Conservation (phyloP, 2,888 invertebrate genomes). For the Spisula subtruncata region DNA sequence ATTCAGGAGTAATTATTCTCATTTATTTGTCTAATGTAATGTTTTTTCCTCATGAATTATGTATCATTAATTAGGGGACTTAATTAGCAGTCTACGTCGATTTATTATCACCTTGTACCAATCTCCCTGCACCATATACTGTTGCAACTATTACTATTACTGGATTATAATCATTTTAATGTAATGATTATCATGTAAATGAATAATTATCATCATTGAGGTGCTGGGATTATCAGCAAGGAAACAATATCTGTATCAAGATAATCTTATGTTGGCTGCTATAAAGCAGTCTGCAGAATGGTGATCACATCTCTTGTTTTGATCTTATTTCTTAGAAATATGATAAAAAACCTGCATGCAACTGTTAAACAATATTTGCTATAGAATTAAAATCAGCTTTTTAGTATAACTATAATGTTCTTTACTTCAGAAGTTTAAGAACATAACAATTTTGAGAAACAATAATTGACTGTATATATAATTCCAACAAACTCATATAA, state of each 20-base stretch:
- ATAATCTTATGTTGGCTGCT: not conserved
- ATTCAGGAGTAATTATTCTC: not conserved
- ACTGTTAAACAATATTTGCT: not conserved
- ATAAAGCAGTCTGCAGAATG: not conserved
- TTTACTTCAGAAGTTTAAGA: too few relatives aligned
- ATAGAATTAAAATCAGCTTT: not conserved
- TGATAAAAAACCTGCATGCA: not conserved
- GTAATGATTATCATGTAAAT: conserved; percentile 8
- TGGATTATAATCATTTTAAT: conserved; percentile 8
- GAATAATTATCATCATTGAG: conserved; percentile 2
- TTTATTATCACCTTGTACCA: not conserved
- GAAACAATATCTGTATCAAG: conserved; percentile 12
- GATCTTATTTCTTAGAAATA: not conserved
- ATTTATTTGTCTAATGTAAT: not conserved
- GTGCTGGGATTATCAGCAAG: not conserved
- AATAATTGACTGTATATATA: too few relatives aligned
- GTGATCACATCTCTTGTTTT: not conserved
- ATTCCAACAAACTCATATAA: too few relatives aligned
- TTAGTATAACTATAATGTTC: too few relatives aligned
- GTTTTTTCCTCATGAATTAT: not conserved
- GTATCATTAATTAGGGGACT: not conserved
- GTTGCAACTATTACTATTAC: not conserved
- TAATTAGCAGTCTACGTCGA: not conserved
- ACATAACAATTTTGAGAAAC: too few relatives aligned
- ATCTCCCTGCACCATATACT: not conserved